A percentile compares a stretch with the other conserved stretches of the same genome.
Conservation (phyloP, 2,888 invertebrate genomes). For the Trissoscelio sp. region DNA sequence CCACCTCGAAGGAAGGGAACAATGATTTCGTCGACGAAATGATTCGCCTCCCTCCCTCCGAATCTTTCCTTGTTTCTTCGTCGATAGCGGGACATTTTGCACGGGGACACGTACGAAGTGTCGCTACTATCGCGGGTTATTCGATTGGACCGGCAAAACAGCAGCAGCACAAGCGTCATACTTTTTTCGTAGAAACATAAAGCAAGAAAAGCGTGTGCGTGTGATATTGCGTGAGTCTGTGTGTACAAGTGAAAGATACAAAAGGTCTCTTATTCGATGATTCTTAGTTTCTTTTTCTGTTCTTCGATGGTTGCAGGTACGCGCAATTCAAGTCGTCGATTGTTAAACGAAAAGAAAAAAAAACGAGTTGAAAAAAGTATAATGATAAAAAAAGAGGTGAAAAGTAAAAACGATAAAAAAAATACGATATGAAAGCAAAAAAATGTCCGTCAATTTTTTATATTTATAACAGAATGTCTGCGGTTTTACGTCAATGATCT, state of each 20-base stretch:
- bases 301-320: constrained; percentile 35
- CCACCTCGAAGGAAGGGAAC: constrained; percentile 35
- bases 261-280: constrained; percentile 7
- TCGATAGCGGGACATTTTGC: constrained; percentile 25
- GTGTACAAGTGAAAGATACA: constrained; percentile 30
- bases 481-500: constrained; percentile 58
- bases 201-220: constrained; percentile 48
- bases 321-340: constrained; percentile 41
- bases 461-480: constrained; percentile 68
- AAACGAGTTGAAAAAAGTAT: background rate
- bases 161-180: constrained; percentile 17
- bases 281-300: constrained; percentile 4
- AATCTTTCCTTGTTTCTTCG: constrained; percentile 7
- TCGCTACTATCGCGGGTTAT: constrained; percentile 36
- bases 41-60: constrained; percentile 12
- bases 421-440: constrained; percentile 31
- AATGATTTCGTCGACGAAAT: constrained; percentile 50
- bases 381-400: background rate
- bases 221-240: constrained; percentile 55
- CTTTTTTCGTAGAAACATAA: constrained; percentile 45
- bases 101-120: constrained; percentile 13
- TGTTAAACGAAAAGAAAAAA: constrained; percentile 26
- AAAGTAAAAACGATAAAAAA: constrained; percentile 39
- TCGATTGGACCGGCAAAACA: constrained; percentile 43
- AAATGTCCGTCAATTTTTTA: constrained; percentile 66